phyloP scores from a whole-genome alignment of 2,888 invertebrate genomes.

The Ornithoptera priamus region DNA sequence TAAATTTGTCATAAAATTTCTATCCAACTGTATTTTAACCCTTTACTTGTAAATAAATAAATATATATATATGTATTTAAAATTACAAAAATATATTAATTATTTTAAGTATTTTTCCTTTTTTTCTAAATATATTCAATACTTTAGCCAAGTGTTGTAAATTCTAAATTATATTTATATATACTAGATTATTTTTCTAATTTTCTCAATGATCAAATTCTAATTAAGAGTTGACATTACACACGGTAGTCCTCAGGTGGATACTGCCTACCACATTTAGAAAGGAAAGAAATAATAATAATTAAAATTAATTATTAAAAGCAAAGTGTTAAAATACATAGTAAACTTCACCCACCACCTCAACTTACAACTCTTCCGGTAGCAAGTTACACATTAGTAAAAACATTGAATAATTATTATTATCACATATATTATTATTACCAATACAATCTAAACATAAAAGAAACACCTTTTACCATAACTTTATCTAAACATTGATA shows the following conservation, averaged over 20 bases:
- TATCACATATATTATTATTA: background rate
- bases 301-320: background rate
- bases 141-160: too few species aligned
- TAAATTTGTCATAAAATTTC: too few species aligned
- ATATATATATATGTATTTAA: too few species aligned
- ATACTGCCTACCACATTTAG: background rate
- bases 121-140: too few species aligned
- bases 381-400: slow-evolving; percentile 1
- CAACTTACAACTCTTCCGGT: slow-evolving; percentile 14
- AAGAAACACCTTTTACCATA: background rate
- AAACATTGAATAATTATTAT: slow-evolving; percentile 3
- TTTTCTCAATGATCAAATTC: too few species aligned
- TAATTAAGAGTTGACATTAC: background rate
- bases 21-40: too few species aligned
- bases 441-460: slow-evolving; percentile 8
- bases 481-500: too few species aligned
- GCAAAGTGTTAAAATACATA: slow-evolving; percentile 18
- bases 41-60: too few species aligned
- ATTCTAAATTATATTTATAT: too few species aligned
- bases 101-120: too few species aligned
- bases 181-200: too few species aligned
- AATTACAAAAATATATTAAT: too few species aligned
- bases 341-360: background rate
- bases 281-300: background rate
- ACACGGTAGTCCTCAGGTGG: background rate